Conservation (phyloP, 2,797 vertebrate species). For the Melanotaenia pygmaea region DNA sequence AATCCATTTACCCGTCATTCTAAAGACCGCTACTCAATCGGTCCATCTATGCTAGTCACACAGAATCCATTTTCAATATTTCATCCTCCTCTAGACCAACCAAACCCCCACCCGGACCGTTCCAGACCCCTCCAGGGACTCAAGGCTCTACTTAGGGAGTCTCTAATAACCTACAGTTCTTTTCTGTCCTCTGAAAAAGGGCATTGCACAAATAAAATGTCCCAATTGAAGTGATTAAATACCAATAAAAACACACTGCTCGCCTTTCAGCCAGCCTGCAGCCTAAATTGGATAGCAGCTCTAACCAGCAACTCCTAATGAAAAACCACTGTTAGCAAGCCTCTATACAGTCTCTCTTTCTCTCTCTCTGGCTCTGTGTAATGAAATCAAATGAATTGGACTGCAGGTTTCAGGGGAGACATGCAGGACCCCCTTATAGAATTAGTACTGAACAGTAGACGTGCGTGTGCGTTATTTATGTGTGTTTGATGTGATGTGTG, state of each 20-base stretch:
- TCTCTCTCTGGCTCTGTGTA: constrained; percentile 34
- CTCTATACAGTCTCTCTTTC: constrained; percentile 53
- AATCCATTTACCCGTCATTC: no score
- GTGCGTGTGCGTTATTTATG: constrained; percentile 23
- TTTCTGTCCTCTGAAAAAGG: constrained; percentile 69
- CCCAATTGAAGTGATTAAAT: constrained; percentile 83
- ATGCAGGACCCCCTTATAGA: constrained; percentile 65
- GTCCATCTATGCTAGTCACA: constrained; percentile 2
- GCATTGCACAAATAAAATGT: constrained; percentile 75
- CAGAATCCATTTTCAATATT: constrained; percentile 58
- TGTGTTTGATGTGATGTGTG: constrained; percentile 13
- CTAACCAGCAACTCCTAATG: constrained; percentile 79
- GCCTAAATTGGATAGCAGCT: constrained; percentile 79
- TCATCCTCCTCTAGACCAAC: constrained; percentile 16
- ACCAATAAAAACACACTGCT: constrained; percentile 78
- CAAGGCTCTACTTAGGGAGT: constrained; percentile 27
- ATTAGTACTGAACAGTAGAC: constrained; percentile 44
- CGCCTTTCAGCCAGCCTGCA: constrained; percentile 64
- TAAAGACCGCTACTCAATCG: no score
- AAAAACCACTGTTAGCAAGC: constrained; percentile 65
- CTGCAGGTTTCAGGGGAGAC: constrained; percentile 68
- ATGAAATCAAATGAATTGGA: constrained; percentile 74
- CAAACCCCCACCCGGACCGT: neutral
- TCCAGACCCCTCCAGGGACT: constrained; percentile 32
- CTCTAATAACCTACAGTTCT: constrained; percentile 60